These are phyloP conservation scores for Zaprionus inermis DNA, from an alignment of 1,140 invertebrate genomes.

Conservation along the genomic window DNA sequence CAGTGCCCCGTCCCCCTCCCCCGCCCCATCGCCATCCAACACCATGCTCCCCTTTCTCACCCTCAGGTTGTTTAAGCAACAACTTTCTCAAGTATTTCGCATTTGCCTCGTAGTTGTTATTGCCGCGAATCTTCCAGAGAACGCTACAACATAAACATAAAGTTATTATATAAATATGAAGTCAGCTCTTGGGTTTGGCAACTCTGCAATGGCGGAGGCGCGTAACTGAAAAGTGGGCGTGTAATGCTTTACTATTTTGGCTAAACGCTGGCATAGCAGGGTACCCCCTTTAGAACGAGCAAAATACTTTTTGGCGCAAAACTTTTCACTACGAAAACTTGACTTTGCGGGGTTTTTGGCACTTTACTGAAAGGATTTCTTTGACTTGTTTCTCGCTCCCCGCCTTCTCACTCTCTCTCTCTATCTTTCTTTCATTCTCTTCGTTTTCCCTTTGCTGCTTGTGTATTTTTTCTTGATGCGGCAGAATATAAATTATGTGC, in stretches of 20 bases:
- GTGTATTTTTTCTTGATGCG: constrained; percentile 49
- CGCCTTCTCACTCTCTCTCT: background rate
- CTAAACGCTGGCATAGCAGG: constrained; percentile 17
- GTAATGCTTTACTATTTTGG: constrained; percentile 13
- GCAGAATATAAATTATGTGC: constrained; percentile 69
- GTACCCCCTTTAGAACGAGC: background rate
- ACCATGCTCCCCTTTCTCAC: constrained; percentile 7
- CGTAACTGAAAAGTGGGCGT: constrained; percentile 33
- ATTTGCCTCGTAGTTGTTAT: constrained; percentile 22
- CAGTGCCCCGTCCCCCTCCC: background rate
- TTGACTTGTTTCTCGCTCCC: constrained; percentile 5
- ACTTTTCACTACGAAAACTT: constrained; percentile 58
- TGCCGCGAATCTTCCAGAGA: constrained; percentile 47
- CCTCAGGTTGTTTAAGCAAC: constrained; percentile 52
- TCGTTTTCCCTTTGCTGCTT: constrained; percentile 6
- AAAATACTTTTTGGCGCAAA: constrained; percentile 43
- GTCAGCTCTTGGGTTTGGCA: constrained; percentile 39
- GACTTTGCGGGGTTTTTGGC: constrained; percentile 31
- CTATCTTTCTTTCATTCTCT: background rate
- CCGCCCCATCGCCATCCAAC: background rate
- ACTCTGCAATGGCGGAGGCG: background rate
- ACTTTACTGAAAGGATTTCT: constrained; percentile 25
- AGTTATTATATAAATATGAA: constrained; percentile 82
- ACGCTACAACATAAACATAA: constrained; percentile 79
- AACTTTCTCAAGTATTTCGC: constrained; percentile 45